Percentiles rank a stretch among this genome's conserved stretches.
Evolutionary conservation across 2,797 vertebrate genomes (phyloP).

Genomic region (Ciconia nigra): DNA sequence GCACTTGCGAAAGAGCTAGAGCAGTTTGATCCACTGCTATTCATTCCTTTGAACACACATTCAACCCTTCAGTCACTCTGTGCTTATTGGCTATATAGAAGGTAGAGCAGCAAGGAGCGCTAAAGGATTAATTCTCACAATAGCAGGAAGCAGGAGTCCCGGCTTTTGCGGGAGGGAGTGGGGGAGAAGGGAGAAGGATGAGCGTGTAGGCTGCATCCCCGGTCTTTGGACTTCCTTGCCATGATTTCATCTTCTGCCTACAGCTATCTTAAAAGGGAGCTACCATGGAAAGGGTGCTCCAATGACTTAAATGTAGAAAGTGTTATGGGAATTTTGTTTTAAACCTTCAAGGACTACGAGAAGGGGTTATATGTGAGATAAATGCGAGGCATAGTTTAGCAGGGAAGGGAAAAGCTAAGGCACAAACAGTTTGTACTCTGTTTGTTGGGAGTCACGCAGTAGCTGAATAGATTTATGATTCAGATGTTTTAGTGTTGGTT

Average conservation of each 20-base stretch:
- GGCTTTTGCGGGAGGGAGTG: neutral
- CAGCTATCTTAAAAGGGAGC: neutral
- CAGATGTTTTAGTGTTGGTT: slow-evolving; percentile 12
- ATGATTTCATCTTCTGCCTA: neutral
- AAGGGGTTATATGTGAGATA: neutral
- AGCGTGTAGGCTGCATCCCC: neutral
- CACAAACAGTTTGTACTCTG: neutral
- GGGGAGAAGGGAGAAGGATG: neutral
- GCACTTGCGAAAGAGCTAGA: neutral
- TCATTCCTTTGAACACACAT: neutral
- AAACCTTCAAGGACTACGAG: neutral
- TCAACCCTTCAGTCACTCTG: neutral
- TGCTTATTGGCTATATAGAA: neutral
- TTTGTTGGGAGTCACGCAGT: neutral
- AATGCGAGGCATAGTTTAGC: neutral
- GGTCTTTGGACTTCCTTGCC: neutral
- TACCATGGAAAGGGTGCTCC: neutral
- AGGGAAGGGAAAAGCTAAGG: neutral
- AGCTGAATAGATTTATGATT: slow-evolving; percentile 40
- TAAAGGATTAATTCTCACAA: slow-evolving; percentile 54
- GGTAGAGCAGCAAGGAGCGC: slow-evolving; percentile 19
- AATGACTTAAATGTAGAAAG: neutral
- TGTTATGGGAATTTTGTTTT: neutral
- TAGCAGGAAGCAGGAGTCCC: slow-evolving; percentile 12
- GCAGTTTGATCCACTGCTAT: neutral